Conservation (phyloP, 1,140 invertebrate species). For the Plectrocnemia conspersa region DNA sequence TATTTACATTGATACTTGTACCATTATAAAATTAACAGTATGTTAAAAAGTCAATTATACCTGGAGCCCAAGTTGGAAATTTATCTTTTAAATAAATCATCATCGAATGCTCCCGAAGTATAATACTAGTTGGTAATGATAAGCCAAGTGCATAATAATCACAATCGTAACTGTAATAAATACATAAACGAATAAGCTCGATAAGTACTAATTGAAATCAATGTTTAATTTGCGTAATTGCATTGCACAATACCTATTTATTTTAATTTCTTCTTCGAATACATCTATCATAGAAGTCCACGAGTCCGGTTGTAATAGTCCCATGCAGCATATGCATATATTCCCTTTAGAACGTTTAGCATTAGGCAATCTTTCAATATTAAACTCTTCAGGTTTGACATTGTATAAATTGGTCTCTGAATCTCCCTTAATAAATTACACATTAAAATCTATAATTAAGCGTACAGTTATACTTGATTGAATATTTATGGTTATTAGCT, state of each 20-base stretch:
- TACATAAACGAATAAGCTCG: not conserved
- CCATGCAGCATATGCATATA: slow-evolving; percentile 42
- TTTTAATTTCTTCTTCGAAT: slow-evolving; percentile 41
- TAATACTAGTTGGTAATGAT: slow-evolving; percentile 41
- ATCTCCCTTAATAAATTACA: too few species aligned
- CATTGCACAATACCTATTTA: slow-evolving; percentile 38
- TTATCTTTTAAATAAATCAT: slow-evolving; percentile 36
- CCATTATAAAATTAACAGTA: not conserved
- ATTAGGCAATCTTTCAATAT: too few species aligned
- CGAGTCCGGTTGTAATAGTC: slow-evolving; percentile 41
- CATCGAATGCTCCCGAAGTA: slow-evolving; percentile 42
- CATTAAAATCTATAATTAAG: too few species aligned
- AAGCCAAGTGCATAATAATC: slow-evolving; percentile 43
- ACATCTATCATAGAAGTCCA: slow-evolving; percentile 38
- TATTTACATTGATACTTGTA: not conserved
- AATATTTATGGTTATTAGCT: too few species aligned
- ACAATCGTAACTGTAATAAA: slow-evolving; percentile 42
- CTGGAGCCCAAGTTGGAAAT: slow-evolving; percentile 36
- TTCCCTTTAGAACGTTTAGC: too few species aligned
- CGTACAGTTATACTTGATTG: too few species aligned
- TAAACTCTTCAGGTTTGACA: too few species aligned
- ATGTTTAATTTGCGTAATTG: not conserved
- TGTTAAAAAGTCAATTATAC: slow-evolving; percentile 5
- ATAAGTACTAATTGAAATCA: not conserved
- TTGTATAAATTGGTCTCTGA: too few species aligned